Evolutionary conservation across 2,113 vertebrate genomes (phyloP).

Genomic region (Hiodon tergisus): DNA sequence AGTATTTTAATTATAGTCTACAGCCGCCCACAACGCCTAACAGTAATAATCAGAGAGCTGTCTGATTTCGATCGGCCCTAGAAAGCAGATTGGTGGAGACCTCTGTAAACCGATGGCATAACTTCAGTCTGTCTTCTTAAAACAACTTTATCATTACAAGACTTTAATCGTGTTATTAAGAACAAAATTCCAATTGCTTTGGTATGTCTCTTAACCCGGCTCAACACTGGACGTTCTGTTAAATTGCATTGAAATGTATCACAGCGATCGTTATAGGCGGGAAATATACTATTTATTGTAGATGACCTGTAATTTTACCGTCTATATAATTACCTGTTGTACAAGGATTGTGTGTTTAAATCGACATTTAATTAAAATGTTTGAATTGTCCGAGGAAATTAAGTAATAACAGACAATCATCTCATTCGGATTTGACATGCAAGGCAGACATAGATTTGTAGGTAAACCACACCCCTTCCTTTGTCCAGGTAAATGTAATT

Average conservation of each 20-base stretch:
- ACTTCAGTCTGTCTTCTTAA: constrained; percentile 2
- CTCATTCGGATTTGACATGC: not conserved
- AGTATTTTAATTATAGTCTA: constrained; percentile 76
- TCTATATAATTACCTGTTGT: not conserved
- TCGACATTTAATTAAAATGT: not conserved
- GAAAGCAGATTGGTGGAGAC: constrained; percentile 6
- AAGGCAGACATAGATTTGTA: too few relatives aligned
- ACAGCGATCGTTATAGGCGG: not conserved
- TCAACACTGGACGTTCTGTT: constrained; percentile 5
- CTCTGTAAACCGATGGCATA: constrained; percentile 10
- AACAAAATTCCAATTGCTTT: not conserved
- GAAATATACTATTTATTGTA: constrained; percentile 2
- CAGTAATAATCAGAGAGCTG: constrained; percentile 60
- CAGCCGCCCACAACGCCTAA: constrained; percentile 69
- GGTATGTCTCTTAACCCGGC: not conserved
- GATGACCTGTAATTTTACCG: constrained; percentile 1
- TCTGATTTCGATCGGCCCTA: constrained; percentile 45
- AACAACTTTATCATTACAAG: constrained; percentile 6
- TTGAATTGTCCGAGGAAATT: constrained; percentile 3
- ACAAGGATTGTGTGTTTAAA: not conserved
- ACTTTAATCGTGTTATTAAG: constrained; percentile 8
- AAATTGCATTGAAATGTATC: constrained; percentile 4
- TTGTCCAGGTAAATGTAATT: constrained; percentile 32
- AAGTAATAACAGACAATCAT: not conserved
- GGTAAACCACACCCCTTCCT: not conserved